Evolutionary conservation across 2,888 invertebrate species (phyloP).

Genomic region (Ichneumon xanthorius): DNA sequence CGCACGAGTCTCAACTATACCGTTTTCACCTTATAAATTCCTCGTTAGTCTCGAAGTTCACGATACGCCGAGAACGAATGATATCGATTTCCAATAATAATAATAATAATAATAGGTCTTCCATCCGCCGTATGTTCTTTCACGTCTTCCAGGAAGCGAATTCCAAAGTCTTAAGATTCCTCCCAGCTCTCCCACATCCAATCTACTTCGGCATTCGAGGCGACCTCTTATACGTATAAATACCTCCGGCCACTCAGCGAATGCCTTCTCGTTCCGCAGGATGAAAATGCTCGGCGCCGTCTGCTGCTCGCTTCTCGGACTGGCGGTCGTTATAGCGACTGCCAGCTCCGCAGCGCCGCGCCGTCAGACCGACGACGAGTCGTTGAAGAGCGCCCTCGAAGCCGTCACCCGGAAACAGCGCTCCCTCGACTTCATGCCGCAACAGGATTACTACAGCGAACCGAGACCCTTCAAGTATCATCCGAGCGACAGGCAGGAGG

Average conservation of each 20-base stretch:
- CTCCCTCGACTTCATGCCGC: slow-evolving; percentile 76
- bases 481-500: slow-evolving; percentile 71
- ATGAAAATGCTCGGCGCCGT: slow-evolving; percentile 56
- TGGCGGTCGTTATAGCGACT: slow-evolving; percentile 47
- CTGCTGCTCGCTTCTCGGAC: slow-evolving; percentile 35
- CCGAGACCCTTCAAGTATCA: slow-evolving; percentile 78
- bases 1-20: neutral
- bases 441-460: slow-evolving; percentile 78
- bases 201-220: slow-evolving; percentile 1
- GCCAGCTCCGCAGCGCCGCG: slow-evolving; percentile 69
- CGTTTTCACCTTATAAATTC: slow-evolving; percentile 2
- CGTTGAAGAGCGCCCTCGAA: slow-evolving; percentile 84
- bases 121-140: neutral
- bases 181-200: neutral
- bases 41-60: neutral
- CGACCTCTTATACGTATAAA: slow-evolving; percentile 15
- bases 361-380: slow-evolving; percentile 81
- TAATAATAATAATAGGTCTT: slow-evolving; percentile 22
- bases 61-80: slow-evolving; percentile 3
- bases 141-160: neutral
- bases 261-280: slow-evolving; percentile 29
- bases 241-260: slow-evolving; percentile 16
- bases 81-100: slow-evolving; percentile 60
- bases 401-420: slow-evolving; percentile 85
- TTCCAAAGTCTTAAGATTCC: slow-evolving; percentile 39